These are phyloP conservation scores for Sprattus sprattus DNA, from an alignment of 2,113 vertebrate genomes.

Conservation along the genomic window DNA sequence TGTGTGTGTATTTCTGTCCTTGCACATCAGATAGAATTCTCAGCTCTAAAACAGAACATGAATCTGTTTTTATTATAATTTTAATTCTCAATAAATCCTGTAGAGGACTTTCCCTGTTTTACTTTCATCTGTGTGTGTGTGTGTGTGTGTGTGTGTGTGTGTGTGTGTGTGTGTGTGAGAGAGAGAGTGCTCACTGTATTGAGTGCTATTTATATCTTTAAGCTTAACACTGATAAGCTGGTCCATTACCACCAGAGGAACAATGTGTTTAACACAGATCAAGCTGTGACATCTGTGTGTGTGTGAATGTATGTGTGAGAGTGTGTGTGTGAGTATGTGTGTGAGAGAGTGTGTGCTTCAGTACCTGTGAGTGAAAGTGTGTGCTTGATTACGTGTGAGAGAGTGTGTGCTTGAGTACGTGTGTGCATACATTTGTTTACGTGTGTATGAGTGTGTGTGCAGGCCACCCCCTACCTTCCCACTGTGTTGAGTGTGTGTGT, in stretches of 20 bases:
- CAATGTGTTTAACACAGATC: not conserved
- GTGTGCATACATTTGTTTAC: conserved; percentile 30
- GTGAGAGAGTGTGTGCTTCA: not conserved
- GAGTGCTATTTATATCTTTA: no score
- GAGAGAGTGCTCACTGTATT: no score
- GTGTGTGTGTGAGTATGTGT: conserved; percentile 26
- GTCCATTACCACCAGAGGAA: no score
- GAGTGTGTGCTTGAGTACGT: not conserved
- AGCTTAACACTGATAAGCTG: no score
- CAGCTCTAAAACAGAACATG: no score
- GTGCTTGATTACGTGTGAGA: conserved; percentile 36
- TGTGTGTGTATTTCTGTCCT: not conserved
- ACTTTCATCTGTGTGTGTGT: not conserved
- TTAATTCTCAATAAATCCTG: no score
- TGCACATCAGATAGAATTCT: no score
- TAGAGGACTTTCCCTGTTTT: no score
- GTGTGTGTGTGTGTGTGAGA: no score
- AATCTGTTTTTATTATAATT: no score
- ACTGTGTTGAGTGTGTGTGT: not conserved
- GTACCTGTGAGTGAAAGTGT: no score
- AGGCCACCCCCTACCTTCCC: no score
- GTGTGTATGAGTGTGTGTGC: conserved; percentile 36
- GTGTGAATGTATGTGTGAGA: conserved; percentile 16
- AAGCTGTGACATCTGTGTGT: not conserved
- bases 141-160: not conserved